Percentiles rank a stretch among this genome's conserved stretches.
phyloP scores from a whole-genome alignment of 2,113 vertebrate species.

The Rhinolophus ferrumequinum region DNA sequence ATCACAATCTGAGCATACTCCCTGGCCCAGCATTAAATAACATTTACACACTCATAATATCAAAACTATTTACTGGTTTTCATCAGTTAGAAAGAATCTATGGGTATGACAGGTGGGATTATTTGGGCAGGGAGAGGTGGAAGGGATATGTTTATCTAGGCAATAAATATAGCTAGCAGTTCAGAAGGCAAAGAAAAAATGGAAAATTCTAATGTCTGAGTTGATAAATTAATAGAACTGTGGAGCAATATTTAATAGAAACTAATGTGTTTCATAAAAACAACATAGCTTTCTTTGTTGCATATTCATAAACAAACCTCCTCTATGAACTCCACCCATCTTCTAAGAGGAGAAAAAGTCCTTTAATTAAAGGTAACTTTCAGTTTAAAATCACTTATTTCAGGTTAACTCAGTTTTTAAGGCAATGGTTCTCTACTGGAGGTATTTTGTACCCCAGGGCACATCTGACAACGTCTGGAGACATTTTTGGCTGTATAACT shows the following conservation, averaged over 20 bases:
- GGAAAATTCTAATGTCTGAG: background rate
- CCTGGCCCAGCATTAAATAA: background rate
- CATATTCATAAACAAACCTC: background rate
- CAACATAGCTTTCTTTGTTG: background rate
- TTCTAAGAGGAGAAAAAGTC: background rate
- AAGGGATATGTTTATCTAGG: background rate
- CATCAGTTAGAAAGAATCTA: background rate
- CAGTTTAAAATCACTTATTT: slow-evolving; percentile 48
- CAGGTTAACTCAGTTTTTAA: slow-evolving; percentile 15
- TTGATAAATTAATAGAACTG: background rate
- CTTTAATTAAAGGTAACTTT: slow-evolving; percentile 40
- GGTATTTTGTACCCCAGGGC: background rate
- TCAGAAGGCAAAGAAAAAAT: background rate
- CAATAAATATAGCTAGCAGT: background rate
- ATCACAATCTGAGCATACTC: slow-evolving; percentile 3
- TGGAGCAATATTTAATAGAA: slow-evolving; percentile 1
- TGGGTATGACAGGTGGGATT: background rate
- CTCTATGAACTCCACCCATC: background rate
- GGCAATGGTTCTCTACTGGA: background rate
- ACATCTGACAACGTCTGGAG: slow-evolving; percentile 36
- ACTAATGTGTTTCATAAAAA: slow-evolving; percentile 28
- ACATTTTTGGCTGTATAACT: background rate
- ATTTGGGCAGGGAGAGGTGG: background rate
- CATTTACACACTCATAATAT: background rate
- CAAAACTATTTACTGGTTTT: slow-evolving; percentile 12